phyloP scores from a whole-genome alignment of 2,888 invertebrate species.

The Monopis laevigella region DNA sequence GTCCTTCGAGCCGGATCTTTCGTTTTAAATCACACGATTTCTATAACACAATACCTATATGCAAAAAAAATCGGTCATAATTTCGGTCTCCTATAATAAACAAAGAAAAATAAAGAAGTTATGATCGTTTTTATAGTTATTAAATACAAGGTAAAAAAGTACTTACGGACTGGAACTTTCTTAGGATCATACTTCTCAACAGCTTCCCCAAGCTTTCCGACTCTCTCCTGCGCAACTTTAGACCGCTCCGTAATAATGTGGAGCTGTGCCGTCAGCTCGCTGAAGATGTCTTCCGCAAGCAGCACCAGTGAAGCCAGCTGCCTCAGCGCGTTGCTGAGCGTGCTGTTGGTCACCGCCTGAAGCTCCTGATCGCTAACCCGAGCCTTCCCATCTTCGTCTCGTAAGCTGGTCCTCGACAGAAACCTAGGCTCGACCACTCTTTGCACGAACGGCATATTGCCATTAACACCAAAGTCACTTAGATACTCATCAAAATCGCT shows the following conservation, averaged over 20 bases:
- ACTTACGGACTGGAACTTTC: conserved; percentile 95
- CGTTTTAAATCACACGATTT: no score
- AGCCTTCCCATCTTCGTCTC: conserved; percentile 67
- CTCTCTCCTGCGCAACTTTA: conserved; percentile 73
- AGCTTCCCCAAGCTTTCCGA: conserved; percentile 75
- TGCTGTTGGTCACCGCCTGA: conserved; percentile 87
- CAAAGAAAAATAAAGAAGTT: no score
- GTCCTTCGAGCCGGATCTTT: no score
- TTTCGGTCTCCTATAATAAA: no score
- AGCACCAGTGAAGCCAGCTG: conserved; percentile 87
- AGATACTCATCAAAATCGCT: conserved; percentile 57
- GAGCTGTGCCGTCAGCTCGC: conserved; percentile 80
- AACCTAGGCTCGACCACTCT: conserved; percentile 84
- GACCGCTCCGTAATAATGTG: conserved; percentile 79
- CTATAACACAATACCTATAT: no score
- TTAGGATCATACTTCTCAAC: conserved; percentile 84
- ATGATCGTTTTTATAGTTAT: no score
- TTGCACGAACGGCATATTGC: conserved; percentile 87
- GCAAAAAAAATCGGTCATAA: no score
- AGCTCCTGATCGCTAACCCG: conserved; percentile 78
- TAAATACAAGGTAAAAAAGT: no score
- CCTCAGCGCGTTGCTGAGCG: conserved; percentile 83
- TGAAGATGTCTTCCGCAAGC: conserved; percentile 87
- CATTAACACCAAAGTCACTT: conserved; percentile 29
- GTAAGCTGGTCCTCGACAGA: conserved; percentile 75